Conservation (phyloP, 2,888 invertebrate genomes). For the Caenorhabditis sp. region DNA sequence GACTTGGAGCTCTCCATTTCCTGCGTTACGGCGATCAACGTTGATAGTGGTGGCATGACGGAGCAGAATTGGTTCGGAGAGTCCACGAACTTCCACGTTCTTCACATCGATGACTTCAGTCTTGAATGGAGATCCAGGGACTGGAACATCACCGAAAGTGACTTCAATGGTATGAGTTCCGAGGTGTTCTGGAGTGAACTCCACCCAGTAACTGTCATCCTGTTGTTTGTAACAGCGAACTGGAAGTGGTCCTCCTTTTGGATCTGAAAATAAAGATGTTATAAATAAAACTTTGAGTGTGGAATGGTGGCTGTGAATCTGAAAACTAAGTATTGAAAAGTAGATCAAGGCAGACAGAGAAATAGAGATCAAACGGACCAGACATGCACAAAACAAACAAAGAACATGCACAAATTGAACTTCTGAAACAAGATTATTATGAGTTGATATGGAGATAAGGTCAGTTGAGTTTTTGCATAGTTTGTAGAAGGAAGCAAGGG, state of each 20-base stretch:
- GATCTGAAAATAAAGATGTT: constrained; percentile 82
- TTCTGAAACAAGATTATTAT: constrained; percentile 45
- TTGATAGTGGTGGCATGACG: constrained; percentile 78
- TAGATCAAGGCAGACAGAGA: constrained; percentile 9
- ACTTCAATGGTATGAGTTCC: constrained; percentile 92
- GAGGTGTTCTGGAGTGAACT: constrained; percentile 86
- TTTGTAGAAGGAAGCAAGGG: constrained; percentile 39
- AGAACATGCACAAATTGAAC: constrained; percentile 71
- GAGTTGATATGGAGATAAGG: constrained; percentile 6
- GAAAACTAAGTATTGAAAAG: constrained; percentile 58
- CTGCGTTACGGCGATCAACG: constrained; percentile 80
- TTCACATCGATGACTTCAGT: constrained; percentile 89
- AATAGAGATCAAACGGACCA: too few species aligned
- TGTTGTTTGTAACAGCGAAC: constrained; percentile 96
- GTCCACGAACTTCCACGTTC: constrained; percentile 74
- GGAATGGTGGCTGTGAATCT: constrained; percentile 52
- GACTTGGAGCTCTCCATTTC: constrained; percentile 78
- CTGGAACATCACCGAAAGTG: constrained; percentile 88
- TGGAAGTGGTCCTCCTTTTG: constrained; percentile 87
- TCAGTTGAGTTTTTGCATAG: constrained; percentile 23
- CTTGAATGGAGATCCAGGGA: constrained; percentile 94
- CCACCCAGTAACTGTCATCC: constrained; percentile 95
- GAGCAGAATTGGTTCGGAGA: constrained; percentile 72
- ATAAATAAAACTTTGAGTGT: constrained; percentile 47
- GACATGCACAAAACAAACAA: constrained; percentile 9